A percentile compares a stretch with the other conserved stretches of the same genome.
Conservation (phyloP, 2,113 vertebrate species). For the Machaerirhynchus nigripectus region DNA sequence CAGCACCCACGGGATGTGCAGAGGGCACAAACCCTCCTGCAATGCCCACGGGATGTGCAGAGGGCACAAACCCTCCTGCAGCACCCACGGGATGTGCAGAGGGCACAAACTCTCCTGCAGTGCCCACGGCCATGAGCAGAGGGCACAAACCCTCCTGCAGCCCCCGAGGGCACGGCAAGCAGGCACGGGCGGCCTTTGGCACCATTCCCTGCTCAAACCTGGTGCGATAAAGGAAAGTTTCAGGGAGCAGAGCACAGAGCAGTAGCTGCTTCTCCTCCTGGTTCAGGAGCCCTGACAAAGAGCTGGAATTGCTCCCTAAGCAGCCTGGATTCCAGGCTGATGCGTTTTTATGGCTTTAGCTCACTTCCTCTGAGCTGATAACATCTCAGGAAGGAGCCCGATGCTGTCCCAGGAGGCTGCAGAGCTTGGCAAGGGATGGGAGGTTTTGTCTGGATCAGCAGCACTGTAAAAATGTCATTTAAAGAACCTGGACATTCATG, state of each 20-base stretch:
- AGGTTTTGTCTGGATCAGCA: not conserved
- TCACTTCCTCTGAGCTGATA: conserved; percentile 52
- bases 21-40: no score
- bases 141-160: not conserved
- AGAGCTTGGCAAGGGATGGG: not conserved
- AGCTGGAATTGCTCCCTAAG: not conserved
- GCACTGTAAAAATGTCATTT: not conserved
- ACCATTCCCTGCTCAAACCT: not conserved
- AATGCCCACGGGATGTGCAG: no score
- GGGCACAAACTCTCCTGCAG: no score
- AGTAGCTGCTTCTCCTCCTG: not conserved
- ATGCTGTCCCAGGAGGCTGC: not conserved
- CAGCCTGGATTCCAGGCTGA: not conserved
- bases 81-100: no score
- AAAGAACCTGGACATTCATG: not conserved
- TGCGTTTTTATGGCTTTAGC: conserved; percentile 30
- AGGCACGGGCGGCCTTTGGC: not conserved
- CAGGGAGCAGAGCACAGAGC: not conserved
- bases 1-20: no score
- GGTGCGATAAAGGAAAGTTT: not conserved
- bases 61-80: no score
- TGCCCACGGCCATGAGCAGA: no score
- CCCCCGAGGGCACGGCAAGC: not conserved
- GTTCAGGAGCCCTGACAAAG: not conserved
- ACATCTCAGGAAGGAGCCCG: not conserved